Percentiles rank a stretch among this genome's conserved stretches.
These are phyloP conservation scores for Pachliopta kotzebuea DNA, from an alignment of 2,888 invertebrate genomes.

Conservation along the genomic window DNA sequence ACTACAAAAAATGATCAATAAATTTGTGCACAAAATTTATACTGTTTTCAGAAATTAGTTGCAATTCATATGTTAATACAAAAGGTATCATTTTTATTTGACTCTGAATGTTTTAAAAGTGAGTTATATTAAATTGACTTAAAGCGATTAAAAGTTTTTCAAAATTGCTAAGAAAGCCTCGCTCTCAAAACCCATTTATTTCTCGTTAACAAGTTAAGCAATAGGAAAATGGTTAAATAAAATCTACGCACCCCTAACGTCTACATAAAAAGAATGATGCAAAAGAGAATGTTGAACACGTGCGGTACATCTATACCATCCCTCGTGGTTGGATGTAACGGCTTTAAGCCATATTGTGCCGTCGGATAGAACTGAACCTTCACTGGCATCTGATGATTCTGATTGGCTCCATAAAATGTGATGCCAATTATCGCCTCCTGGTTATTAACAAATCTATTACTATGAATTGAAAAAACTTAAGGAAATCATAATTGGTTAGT, in stretches of 20 bases:
- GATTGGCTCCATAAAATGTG: constrained; percentile 71
- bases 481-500: background rate
- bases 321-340: constrained; percentile 88
- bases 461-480: background rate
- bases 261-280: constrained; percentile 69
- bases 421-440: constrained; percentile 73
- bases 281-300: constrained; percentile 73
- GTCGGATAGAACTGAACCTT: constrained; percentile 82
- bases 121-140: background rate
- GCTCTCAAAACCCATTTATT: background rate
- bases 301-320: constrained; percentile 92
- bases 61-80: background rate
- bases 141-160: background rate
- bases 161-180: background rate
- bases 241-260: constrained; percentile 58
- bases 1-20: background rate
- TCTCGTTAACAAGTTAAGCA: background rate
- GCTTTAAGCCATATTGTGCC: constrained; percentile 87
- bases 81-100: no score
- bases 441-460: constrained; percentile 10
- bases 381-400: constrained; percentile 66
- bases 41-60: background rate
- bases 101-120: no score
- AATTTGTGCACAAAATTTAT: background rate
- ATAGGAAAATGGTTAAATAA: background rate